Conservation (phyloP, 2,113 vertebrate species). For the Elephantulus edwardii region DNA sequence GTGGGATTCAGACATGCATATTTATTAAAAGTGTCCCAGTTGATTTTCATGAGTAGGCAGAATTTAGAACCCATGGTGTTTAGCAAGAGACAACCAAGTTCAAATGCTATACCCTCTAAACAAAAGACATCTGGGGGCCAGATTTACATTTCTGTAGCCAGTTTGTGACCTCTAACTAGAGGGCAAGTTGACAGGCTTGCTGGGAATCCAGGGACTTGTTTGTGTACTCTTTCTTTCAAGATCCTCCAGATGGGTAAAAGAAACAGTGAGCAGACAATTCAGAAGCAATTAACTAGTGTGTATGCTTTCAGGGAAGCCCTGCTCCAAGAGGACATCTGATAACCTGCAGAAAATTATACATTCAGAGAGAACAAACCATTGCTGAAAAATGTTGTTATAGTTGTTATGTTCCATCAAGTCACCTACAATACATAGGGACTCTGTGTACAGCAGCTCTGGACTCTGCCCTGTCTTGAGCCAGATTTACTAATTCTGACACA, state of each 20-base stretch:
- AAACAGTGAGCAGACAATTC: constrained; percentile 32
- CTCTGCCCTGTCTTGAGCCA: no score
- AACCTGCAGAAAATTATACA: constrained; percentile 58
- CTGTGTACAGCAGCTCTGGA: no score
- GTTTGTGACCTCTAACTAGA: constrained; percentile 26
- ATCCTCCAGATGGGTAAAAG: constrained; percentile 5
- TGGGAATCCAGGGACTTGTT: constrained; percentile 41
- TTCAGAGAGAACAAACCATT: constrained; percentile 64
- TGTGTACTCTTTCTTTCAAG: not conserved
- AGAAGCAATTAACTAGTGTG: constrained; percentile 21
- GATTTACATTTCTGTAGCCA: not conserved
- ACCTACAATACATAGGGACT: no score
- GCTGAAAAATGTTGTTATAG: constrained; percentile 68
- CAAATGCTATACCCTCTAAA: not conserved
- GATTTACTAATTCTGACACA: no score
- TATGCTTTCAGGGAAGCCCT: not conserved
- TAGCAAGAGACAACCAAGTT: not conserved
- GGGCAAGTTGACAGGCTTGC: not conserved
- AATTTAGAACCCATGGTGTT: not conserved
- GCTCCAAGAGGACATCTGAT: constrained; percentile 64
- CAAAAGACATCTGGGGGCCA: constrained; percentile 36
- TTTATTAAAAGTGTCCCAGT: not conserved
- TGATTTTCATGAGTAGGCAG: not conserved
- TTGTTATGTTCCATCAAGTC: no score
- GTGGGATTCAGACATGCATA: not conserved